Evolutionary conservation across 2,888 invertebrate species (phyloP).

Genomic region (Drosophila dives): DNA sequence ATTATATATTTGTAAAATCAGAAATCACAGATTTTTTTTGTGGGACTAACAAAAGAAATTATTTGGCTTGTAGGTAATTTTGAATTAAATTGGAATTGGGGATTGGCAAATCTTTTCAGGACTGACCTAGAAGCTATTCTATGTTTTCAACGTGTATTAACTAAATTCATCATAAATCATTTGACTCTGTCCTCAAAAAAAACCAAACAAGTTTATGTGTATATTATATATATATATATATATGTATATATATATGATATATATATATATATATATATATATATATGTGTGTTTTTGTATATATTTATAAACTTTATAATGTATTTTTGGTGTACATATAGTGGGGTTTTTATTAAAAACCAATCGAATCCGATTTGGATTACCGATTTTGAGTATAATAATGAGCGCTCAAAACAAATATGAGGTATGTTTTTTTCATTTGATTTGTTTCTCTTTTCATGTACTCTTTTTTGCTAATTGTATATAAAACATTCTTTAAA

Average conservation of each 20-base stretch:
- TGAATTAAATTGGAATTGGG: neutral
- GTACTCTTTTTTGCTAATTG: neutral
- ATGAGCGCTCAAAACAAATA: conserved; percentile 19
- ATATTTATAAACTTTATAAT: conserved; percentile 31
- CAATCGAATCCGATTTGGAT: conserved; percentile 26
- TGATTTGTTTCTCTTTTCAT: neutral
- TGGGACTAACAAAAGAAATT: neutral
- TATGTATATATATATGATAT: neutral
- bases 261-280: neutral
- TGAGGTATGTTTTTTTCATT: conserved; percentile 22
- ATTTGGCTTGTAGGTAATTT: neutral
- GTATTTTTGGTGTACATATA: conserved; percentile 56
- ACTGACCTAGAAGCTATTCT: neutral
- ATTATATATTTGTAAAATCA: neutral
- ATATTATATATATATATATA: conserved; percentile 1
- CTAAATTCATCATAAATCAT: neutral
- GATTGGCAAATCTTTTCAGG: neutral
- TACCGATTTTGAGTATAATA: conserved; percentile 35
- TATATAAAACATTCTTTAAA: conserved; percentile 2
- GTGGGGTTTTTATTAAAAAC: conserved; percentile 34
- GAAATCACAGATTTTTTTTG: neutral
- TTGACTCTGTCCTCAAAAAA: neutral
- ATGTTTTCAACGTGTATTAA: neutral
- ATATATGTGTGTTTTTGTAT: conserved; percentile 1
- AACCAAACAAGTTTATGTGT: conserved; percentile 17